Conservation (phyloP, 2,888 invertebrate species). For the Cheilosia scutellata region DNA sequence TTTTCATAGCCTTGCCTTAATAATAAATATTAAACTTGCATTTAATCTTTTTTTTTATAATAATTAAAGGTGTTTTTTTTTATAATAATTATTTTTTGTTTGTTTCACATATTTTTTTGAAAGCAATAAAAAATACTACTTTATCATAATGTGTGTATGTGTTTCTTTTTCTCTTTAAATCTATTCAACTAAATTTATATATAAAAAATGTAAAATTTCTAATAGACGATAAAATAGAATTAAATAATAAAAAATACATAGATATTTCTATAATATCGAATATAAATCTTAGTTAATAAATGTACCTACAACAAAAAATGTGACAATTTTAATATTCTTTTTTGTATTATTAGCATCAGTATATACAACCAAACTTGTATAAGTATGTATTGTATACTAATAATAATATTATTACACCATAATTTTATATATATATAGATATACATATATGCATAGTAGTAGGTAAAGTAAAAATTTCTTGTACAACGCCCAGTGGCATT, state of each 20-base stretch:
- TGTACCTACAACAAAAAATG: conserved; percentile 4
- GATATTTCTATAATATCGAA: conserved; percentile 23
- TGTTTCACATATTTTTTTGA: conserved; percentile 57
- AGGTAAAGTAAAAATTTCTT: conserved; percentile 54
- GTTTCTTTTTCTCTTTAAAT: conserved; percentile 49
- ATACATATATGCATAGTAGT: conserved; percentile 25
- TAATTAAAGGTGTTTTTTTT: conserved; percentile 17
- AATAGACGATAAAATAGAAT: conserved; percentile 59
- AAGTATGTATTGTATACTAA: conserved; percentile 13
- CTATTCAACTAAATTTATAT: conserved; percentile 44
- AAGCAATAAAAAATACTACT: conserved; percentile 73
- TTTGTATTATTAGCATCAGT: conserved; percentile 21
- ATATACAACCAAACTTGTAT: conserved; percentile 60
- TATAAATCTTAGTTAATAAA: conserved; percentile 39
- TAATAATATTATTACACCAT: conserved; percentile 25
- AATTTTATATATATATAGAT: conserved; percentile 18
- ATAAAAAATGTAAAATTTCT: conserved; percentile 48
- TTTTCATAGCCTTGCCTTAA: conserved; percentile 32
- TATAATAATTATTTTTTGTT: conserved; percentile 4
- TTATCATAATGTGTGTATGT: conserved; percentile 62
- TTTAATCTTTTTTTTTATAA: conserved; percentile 32
- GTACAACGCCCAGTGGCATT: conserved; percentile 30
- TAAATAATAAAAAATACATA: conserved; percentile 50
- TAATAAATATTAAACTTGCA: conserved; percentile 62
- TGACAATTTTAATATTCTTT: not conserved